Evolutionary conservation across 2,888 invertebrate genomes (phyloP).

Genomic region (Macroteleia sp.): DNA sequence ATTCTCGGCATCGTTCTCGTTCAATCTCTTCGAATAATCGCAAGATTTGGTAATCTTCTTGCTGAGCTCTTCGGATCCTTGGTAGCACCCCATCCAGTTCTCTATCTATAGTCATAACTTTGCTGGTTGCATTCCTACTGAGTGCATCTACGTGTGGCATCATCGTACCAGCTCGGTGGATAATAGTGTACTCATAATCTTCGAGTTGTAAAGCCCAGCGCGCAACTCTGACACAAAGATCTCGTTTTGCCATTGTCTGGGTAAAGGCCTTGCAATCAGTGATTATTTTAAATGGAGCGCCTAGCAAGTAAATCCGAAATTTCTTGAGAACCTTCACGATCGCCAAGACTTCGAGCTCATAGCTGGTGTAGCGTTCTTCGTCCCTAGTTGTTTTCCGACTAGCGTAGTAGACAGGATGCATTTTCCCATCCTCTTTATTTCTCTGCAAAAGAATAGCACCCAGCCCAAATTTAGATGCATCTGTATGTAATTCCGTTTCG

Average conservation of each 20-base stretch:
- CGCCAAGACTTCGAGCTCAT: conserved; percentile 8
- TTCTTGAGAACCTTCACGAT: neutral
- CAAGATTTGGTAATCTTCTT: conserved; percentile 18
- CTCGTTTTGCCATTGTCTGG: conserved; percentile 17
- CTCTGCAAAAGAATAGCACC: conserved; percentile 45
- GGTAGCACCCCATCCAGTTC: conserved; percentile 15
- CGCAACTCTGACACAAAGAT: conserved; percentile 3
- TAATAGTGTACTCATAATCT: conserved; percentile 13
- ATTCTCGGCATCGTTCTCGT: neutral
- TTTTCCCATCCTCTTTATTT: neutral
- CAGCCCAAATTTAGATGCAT: conserved; percentile 36
- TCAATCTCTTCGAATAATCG: conserved; percentile 3
- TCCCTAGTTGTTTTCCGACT: neutral
- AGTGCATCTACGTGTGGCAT: conserved; percentile 42
- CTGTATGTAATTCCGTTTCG: conserved; percentile 53
- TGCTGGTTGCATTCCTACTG: conserved; percentile 13
- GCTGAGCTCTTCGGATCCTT: conserved; percentile 19
- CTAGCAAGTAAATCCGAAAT: conserved; percentile 10
- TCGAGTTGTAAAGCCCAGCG: conserved; percentile 22
- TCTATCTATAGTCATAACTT: neutral
- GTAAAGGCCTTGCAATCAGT: conserved; percentile 21
- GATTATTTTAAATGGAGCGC: conserved; percentile 2
- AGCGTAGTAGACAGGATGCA: conserved; percentile 17
- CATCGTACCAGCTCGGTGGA: conserved; percentile 8
- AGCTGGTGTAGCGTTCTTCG: conserved; percentile 17